A percentile compares a stretch with the other conserved stretches of the same genome.
phyloP scores from a whole-genome alignment of 2,113 vertebrate species.

The Hypanus sabinus region DNA sequence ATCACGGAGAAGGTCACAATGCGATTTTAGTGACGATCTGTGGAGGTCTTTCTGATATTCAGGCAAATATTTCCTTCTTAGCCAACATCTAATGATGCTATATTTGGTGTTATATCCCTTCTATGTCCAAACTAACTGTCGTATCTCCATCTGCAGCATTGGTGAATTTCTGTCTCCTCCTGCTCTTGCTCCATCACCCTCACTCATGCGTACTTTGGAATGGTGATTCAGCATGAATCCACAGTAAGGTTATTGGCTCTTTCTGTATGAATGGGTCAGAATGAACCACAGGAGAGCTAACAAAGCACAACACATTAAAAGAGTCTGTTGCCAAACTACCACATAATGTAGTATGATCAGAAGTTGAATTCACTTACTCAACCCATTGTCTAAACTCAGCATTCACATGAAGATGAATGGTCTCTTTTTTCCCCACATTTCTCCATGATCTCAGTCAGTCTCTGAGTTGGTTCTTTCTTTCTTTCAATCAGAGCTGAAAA shows the following conservation, averaged over 20 bases:
- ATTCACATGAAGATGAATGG: too few relatives aligned
- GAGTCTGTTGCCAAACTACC: background rate
- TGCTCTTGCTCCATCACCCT: too few relatives aligned
- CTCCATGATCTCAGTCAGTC: background rate
- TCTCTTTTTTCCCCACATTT: background rate
- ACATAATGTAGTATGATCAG: background rate
- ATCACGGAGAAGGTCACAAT: too few relatives aligned
- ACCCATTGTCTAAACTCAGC: background rate
- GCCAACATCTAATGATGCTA: background rate
- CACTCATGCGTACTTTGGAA: background rate
- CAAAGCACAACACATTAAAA: background rate
- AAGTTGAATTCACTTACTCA: too few relatives aligned
- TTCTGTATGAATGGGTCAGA: background rate
- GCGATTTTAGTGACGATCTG: background rate
- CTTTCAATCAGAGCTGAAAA: background rate
- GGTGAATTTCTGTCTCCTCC: background rate
- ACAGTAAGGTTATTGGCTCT: background rate
- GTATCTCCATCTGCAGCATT: background rate
- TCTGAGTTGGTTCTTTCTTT: background rate
- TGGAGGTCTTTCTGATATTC: background rate
- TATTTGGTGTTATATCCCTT: background rate
- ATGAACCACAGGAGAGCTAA: background rate
- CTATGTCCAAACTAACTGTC: background rate
- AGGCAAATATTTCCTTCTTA: background rate
- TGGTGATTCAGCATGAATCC: background rate